Evolutionary conservation across 2,797 vertebrate genomes (phyloP).

Genomic region (Xiphorhynchus erythropygius): DNA sequence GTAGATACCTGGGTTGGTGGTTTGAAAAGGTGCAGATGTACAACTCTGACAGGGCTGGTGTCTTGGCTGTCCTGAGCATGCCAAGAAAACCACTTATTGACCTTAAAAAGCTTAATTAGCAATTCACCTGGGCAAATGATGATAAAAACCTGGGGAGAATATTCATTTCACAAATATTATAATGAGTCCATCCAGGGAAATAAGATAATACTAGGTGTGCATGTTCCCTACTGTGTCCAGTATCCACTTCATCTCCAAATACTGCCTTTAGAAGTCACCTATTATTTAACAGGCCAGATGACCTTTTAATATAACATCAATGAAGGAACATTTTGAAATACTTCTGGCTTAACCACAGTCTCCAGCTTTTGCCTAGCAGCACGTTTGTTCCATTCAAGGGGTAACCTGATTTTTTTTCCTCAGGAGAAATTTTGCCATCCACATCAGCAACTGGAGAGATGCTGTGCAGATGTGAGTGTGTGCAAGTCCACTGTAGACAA

Average conservation of each 20-base stretch:
- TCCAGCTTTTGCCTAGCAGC: background rate
- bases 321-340: background rate
- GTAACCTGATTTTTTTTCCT: background rate
- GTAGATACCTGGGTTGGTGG: background rate
- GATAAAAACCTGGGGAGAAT: background rate
- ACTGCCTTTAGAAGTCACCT: background rate
- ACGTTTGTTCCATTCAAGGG: background rate
- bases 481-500: background rate
- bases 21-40: background rate
- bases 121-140: background rate
- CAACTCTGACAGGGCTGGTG: background rate
- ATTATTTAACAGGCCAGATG: background rate
- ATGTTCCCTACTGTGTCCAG: background rate
- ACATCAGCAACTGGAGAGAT: background rate
- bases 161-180: background rate
- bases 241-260: background rate
- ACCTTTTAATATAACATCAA: background rate
- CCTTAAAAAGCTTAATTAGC: background rate
- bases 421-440: background rate
- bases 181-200: background rate
- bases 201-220: background rate
- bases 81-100: background rate
- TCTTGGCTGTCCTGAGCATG: background rate
- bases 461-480: accelerated
- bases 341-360: background rate